Evolutionary conservation across 2,797 vertebrate genomes (phyloP).

Genomic region (Anisognathus igniventris): DNA sequence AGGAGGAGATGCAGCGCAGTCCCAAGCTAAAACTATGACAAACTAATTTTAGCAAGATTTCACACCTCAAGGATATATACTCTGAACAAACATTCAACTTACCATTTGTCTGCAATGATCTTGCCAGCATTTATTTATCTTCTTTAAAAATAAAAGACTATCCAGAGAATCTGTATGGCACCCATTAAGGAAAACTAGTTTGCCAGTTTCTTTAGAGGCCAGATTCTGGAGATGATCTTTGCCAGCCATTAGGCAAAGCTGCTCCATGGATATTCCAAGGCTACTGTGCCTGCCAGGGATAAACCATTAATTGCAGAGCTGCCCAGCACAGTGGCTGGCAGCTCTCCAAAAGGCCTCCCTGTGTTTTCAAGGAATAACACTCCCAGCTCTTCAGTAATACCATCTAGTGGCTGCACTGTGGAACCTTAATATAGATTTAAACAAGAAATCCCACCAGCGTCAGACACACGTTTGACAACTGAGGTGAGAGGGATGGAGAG

Average conservation of each 20-base stretch:
- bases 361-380: constrained; percentile 14
- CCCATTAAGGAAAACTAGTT: constrained; percentile 68
- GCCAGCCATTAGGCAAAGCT: constrained; percentile 16
- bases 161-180: constrained; percentile 89
- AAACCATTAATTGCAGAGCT: background rate
- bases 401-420: constrained; percentile 10
- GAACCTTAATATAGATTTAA: background rate
- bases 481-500: background rate
- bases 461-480: background rate
- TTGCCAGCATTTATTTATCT: constrained; percentile 77
- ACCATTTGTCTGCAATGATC: constrained; percentile 83
- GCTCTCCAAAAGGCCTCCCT: background rate
- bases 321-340: constrained; percentile 6
- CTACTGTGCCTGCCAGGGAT: background rate
- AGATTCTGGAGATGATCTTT: background rate
- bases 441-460: background rate
- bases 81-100: constrained; percentile 30
- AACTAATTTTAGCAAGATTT: background rate
- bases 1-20: background rate
- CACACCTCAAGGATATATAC: background rate
- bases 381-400: constrained; percentile 26
- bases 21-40: background rate
- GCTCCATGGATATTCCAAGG: background rate
- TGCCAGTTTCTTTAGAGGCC: background rate
- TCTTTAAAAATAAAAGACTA: constrained; percentile 84